A percentile compares a stretch with the other conserved stretches of the same genome.
These are phyloP conservation scores for Omphaloscelis lunosa DNA, from an alignment of 2,888 invertebrate genomes.

Conservation along the genomic window DNA sequence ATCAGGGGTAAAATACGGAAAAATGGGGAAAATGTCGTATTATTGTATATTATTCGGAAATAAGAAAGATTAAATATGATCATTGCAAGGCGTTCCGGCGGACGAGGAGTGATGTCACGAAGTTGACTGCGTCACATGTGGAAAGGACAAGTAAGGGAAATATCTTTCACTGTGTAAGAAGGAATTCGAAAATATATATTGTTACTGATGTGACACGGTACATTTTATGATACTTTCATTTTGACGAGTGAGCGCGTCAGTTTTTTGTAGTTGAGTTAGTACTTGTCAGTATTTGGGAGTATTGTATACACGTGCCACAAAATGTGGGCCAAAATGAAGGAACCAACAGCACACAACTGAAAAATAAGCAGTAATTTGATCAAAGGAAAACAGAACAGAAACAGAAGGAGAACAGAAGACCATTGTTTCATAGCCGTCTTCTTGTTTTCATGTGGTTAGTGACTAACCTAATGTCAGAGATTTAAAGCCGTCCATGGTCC, in stretches of 20 bases:
- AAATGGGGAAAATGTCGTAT: constrained; percentile 41
- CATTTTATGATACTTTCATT: constrained; percentile 46
- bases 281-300: not conserved
- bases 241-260: constrained; percentile 39
- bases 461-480: too few species aligned
- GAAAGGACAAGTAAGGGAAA: constrained; percentile 21
- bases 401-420: too few species aligned
- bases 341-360: not conserved
- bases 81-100: constrained; percentile 33
- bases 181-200: constrained; percentile 36
- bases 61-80: constrained; percentile 54
- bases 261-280: not conserved
- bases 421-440: too few species aligned
- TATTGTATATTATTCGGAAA: constrained; percentile 48
- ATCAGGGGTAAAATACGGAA: constrained; percentile 19
- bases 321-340: not conserved
- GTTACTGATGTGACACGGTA: constrained; percentile 28
- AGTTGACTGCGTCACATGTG: constrained; percentile 10
- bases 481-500: too few species aligned
- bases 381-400: not conserved
- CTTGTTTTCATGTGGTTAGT: too few species aligned
- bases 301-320: not conserved
- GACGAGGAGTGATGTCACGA: constrained; percentile 13
- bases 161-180: constrained; percentile 19
- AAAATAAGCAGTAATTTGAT: not conserved